Percentiles rank a stretch among this genome's conserved stretches.
These are phyloP conservation scores for rat (Rattus norvegicus) DNA, from an alignment of 2,113 vertebrate genomes.

Conservation along the genomic window GRCr8 NC_086026.1:36382001-36382500, in stretches of 20 bases:
- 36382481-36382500: rapidly evolving
- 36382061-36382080: neutral
- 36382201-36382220: neutral
- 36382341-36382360: too few relatives aligned
- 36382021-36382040: neutral
- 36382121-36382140: too few relatives aligned
- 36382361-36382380: too few relatives aligned
- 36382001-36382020: neutral
- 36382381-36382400: neutral
- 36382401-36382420: neutral
- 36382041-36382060: neutral
- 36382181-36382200: neutral
- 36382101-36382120: neutral
- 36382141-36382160: neutral
- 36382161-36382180: neutral
- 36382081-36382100: neutral
- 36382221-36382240: neutral
- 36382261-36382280: neutral
- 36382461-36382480: rapidly evolving
- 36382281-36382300: neutral
- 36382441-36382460: too few relatives aligned
- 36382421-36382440: neutral
- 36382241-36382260: neutral
- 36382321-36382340: rapidly evolving
- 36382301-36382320: neutral